phyloP scores from a whole-genome alignment of 2,797 vertebrate species.

The Chelmon rostratus region DNA sequence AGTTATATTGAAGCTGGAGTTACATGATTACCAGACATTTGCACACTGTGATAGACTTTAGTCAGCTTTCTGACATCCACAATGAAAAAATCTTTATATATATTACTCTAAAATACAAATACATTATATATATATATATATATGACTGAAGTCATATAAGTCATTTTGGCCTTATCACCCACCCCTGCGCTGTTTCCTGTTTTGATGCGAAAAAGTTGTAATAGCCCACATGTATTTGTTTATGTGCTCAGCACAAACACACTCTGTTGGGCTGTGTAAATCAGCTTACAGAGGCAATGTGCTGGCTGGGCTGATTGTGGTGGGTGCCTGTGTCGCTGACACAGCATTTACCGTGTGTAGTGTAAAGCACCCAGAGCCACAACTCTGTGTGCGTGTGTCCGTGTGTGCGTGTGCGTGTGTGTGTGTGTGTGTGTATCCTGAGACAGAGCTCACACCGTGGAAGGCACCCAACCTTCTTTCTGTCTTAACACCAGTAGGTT shows the following conservation, averaged over 20 bases:
- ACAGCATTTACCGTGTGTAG: slow-evolving; percentile 77
- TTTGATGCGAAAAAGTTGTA: slow-evolving; percentile 61
- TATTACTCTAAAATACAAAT: too few relatives aligned
- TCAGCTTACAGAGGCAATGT: slow-evolving; percentile 83
- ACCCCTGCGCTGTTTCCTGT: slow-evolving; percentile 27
- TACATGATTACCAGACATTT: too few relatives aligned
- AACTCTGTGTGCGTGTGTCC: slow-evolving; percentile 44
- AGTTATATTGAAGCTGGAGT: too few relatives aligned
- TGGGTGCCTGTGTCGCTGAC: slow-evolving; percentile 80
- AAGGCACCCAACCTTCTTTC: slow-evolving; percentile 63
- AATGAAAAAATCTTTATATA: too few relatives aligned
- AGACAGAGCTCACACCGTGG: slow-evolving; percentile 61
- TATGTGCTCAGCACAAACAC: slow-evolving; percentile 71
- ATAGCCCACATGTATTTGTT: slow-evolving; percentile 75
- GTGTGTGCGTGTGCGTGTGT: slow-evolving; percentile 29
- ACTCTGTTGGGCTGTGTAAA: slow-evolving; percentile 72
- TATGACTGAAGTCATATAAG: too few relatives aligned
- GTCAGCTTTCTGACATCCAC: too few relatives aligned
- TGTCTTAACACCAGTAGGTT: slow-evolving; percentile 66
- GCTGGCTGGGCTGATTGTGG: slow-evolving; percentile 77
- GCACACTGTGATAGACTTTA: too few relatives aligned
- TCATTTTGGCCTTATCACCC: too few relatives aligned
- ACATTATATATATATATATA: too few relatives aligned
- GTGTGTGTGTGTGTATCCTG: slow-evolving; percentile 49
- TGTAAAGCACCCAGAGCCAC: slow-evolving; percentile 76